Evolutionary conservation across 2,113 vertebrate genomes (phyloP).

Genomic region (Strix aluco): DNA sequence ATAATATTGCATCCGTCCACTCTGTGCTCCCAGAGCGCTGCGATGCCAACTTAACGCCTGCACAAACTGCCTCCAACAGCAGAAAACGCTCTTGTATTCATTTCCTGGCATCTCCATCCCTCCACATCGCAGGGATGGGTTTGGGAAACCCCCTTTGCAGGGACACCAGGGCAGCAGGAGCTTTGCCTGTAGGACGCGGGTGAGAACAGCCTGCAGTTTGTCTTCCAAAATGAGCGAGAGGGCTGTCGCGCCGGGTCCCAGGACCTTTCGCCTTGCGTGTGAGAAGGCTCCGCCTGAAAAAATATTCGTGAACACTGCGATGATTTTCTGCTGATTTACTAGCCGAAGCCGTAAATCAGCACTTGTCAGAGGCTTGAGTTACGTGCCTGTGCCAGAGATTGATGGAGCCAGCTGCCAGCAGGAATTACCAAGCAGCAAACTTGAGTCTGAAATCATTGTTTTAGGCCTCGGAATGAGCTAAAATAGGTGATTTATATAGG

Average conservation of each 20-base stretch:
- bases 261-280: background rate
- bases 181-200: background rate
- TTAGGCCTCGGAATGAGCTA: background rate
- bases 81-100: fast-evolving
- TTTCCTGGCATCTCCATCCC: background rate
- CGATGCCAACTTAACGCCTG: fast-evolving
- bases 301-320: background rate
- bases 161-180: background rate
- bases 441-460: background rate
- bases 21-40: fast-evolving
- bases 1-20: background rate
- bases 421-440: background rate
- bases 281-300: background rate
- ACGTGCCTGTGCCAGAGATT: background rate
- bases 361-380: background rate
- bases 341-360: background rate
- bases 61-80: fast-evolving
- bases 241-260: background rate
- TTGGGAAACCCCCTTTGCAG: background rate
- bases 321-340: slow-evolving; percentile 41
- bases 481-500: slow-evolving; percentile 16
- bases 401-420: slow-evolving; percentile 36
- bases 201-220: background rate
- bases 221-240: fast-evolving
- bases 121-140: fast-evolving